phyloP scores from a whole-genome alignment of 2,888 invertebrate genomes.

The Callyntrura guangdongensis region DNA sequence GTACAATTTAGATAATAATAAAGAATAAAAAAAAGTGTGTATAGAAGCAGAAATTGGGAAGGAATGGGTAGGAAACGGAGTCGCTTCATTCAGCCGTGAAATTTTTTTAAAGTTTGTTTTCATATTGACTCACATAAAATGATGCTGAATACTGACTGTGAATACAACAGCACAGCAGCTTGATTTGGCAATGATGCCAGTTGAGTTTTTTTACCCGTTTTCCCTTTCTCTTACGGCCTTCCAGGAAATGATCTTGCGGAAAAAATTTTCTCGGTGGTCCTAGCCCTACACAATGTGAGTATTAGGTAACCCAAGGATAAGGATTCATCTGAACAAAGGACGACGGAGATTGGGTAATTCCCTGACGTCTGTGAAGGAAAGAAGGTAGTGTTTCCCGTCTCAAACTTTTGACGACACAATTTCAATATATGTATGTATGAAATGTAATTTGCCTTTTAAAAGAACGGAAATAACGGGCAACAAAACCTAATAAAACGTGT shows the following conservation, averaged over 20 bases:
- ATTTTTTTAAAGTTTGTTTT: slow-evolving; percentile 2
- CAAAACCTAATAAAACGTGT: slow-evolving; percentile 6
- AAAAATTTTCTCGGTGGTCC: no score
- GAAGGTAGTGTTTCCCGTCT: slow-evolving; percentile 35
- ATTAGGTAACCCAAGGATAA: slow-evolving; percentile 48
- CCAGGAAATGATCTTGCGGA: slow-evolving; percentile 58
- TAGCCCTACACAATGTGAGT: no score
- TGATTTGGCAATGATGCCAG: slow-evolving; percentile 62
- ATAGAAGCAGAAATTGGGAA: slow-evolving; percentile 24
- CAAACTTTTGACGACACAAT: slow-evolving; percentile 31
- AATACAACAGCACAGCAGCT: slow-evolving; percentile 50
- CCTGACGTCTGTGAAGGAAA: slow-evolving; percentile 39
- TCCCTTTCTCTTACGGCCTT: slow-evolving; percentile 60
- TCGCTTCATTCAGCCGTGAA: slow-evolving; percentile 39
- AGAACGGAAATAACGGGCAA: not conserved
- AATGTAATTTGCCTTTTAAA: slow-evolving; percentile 39
- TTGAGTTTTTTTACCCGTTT: not conserved
- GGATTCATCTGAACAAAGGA: slow-evolving; percentile 1
- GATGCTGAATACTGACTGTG: slow-evolving; percentile 38
- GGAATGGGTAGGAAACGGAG: slow-evolving; percentile 41
- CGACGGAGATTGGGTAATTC: slow-evolving; percentile 12
- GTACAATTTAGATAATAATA: slow-evolving; percentile 19
- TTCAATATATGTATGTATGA: slow-evolving; percentile 37
- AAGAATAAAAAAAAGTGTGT: not conserved
- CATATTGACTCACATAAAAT: slow-evolving; percentile 56